Conservation (phyloP, 2,888 invertebrate genomes). For the Leptinotarsa juncta region DNA sequence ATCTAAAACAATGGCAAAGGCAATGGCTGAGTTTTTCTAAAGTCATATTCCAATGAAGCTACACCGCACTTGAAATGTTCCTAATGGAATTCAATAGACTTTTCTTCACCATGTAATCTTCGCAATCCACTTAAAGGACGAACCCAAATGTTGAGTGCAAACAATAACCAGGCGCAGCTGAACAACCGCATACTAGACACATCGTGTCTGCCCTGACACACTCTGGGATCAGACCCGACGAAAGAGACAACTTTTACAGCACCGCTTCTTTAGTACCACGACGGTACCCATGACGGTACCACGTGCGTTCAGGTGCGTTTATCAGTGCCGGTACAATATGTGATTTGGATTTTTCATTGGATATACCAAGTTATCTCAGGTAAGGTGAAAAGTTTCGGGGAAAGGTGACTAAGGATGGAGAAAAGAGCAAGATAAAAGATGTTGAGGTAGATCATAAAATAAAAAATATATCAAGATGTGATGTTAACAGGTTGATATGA, state of each 20-base stretch:
- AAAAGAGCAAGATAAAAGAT: too few species aligned
- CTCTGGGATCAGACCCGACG: slow-evolving; percentile 50
- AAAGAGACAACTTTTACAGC: slow-evolving; percentile 42
- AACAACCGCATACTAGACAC: slow-evolving; percentile 27
- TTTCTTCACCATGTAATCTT: slow-evolving; percentile 9
- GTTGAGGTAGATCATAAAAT: too few species aligned
- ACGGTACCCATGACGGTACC: slow-evolving; percentile 55
- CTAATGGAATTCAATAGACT: not conserved
- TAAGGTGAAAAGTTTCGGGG: not conserved
- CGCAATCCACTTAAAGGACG: slow-evolving; percentile 24
- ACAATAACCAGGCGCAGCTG: slow-evolving; percentile 26
- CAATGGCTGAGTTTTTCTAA: too few species aligned
- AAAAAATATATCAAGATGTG: too few species aligned
- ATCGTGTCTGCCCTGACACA: slow-evolving; percentile 58
- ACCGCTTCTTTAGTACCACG: slow-evolving; percentile 52
- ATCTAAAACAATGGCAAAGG: too few species aligned
- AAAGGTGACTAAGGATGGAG: too few species aligned
- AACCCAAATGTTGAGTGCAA: slow-evolving; percentile 21
- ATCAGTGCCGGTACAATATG: slow-evolving; percentile 41
- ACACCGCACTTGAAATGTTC: too few species aligned
- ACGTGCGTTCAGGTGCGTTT: slow-evolving; percentile 42
- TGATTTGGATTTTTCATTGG: slow-evolving; percentile 30
- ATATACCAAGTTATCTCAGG: slow-evolving; percentile 15
- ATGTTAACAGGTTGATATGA: too few species aligned
- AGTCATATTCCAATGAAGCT: too few species aligned